A percentile compares a stretch with the other conserved stretches of the same genome.
phyloP scores from a whole-genome alignment of 1,140 invertebrate species.

The Drosophila kanapiae region DNA sequence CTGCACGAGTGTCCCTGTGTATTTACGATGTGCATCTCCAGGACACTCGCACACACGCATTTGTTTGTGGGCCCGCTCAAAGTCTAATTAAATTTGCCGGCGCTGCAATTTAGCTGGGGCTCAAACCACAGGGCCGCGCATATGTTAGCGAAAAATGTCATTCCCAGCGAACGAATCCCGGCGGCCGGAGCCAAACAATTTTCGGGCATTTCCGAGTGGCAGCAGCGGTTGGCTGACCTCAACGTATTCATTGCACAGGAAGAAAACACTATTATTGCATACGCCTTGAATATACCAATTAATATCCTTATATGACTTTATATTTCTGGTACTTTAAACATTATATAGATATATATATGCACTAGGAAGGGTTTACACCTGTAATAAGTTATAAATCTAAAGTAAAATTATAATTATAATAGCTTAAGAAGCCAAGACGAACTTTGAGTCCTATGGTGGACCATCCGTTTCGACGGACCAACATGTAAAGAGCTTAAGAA shows the following conservation, averaged over 20 bases:
- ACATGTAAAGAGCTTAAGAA: too few species aligned
- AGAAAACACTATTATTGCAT: too few species aligned
- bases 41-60: slow-evolving; percentile 11
- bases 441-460: too few species aligned
- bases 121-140: slow-evolving; percentile 63
- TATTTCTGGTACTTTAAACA: too few species aligned
- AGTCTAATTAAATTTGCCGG: slow-evolving; percentile 79
- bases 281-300: too few species aligned
- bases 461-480: too few species aligned
- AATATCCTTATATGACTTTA: too few species aligned
- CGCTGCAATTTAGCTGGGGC: slow-evolving; percentile 66
- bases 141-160: slow-evolving; percentile 80
- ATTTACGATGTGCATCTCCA: slow-evolving; percentile 48
- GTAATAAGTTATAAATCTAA: too few species aligned
- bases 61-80: slow-evolving; percentile 57
- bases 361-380: too few species aligned
- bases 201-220: slow-evolving; percentile 65
- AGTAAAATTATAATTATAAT: too few species aligned
- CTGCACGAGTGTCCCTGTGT: slow-evolving; percentile 34
- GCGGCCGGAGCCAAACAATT: slow-evolving; percentile 62
- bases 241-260: slow-evolving; percentile 33
- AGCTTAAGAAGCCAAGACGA: too few species aligned
- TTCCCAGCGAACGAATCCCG: slow-evolving; percentile 46
- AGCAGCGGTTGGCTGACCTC: slow-evolving; percentile 55
- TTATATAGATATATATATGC: too few species aligned